Base-by-base conservation (phyloP, 2,888 invertebrate species). In the Lithophane ornitopus region DNA sequence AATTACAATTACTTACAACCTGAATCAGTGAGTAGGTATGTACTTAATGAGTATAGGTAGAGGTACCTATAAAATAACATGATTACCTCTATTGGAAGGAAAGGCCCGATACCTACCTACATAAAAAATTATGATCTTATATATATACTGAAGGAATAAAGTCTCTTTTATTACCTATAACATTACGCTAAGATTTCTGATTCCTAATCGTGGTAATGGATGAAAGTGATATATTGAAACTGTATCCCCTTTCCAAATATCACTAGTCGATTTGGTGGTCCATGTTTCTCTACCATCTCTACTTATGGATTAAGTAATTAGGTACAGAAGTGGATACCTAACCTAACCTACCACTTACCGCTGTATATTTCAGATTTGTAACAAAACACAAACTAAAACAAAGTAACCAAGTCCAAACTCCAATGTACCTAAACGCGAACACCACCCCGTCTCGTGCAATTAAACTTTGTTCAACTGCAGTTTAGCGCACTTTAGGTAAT, bases 391-490 rank as follows among this genome's bases (percentile, higher is more conserved):
- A 65, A 26, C 28, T 44, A 39, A 49, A 61, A 58, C 56, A 81
- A 70, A 70, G 72, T 62, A 67, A 75, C 68, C 41, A 74, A 73
- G 56, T 65, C 71, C 54, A 70, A 68, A 39, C 34, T 69, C 11
- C 61, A 67, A 65, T 69, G 34, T 68, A 77, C 22, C 39, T 39
- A 28, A 41, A 84, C 56, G 65, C 56, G 56, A 77, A 84, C 78
- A 75, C 56, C 69, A 62, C 49, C 66, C 46, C 66, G 71, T 62
- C 49, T 61, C 74, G 62, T 70, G 59, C 75, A 84, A 81, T 86
- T 77, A 70, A 85, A 81, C 85, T 85, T 82, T 63, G 65, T 68
- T 26, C 28, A 80, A 82, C 80, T 81, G 81, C 71, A 84, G 54
- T 84, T 84, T 41, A 70, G 58, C 66, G 66, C 85, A 67, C 19